These are phyloP conservation scores for Heliconius hortense DNA, from an alignment of 2,888 invertebrate species.

Conservation along the genomic window DNA sequence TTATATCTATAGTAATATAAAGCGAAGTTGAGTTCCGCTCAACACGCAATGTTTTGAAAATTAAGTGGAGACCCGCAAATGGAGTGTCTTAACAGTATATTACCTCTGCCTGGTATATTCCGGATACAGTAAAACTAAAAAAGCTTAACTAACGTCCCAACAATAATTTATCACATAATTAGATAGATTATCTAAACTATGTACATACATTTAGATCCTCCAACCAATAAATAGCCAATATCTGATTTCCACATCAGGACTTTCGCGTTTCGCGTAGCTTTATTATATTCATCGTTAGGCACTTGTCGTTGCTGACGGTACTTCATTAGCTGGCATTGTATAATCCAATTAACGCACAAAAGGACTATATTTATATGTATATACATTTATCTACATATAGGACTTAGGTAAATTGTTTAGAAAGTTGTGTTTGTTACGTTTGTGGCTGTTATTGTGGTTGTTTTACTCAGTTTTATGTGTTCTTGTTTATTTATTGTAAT, in stretches of 20 bases:
- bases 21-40: too few species aligned
- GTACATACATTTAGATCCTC: constrained; percentile 7
- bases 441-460: not conserved
- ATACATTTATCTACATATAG: constrained; percentile 9
- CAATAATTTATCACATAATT: constrained; percentile 23
- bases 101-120: too few species aligned
- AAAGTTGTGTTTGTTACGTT: constrained; percentile 12
- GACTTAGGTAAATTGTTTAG: not conserved
- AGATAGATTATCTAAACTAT: constrained; percentile 20
- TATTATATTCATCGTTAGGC: constrained; percentile 36
- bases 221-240: constrained; percentile 19
- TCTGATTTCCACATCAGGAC: constrained; percentile 21
- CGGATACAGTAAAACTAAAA: not conserved
- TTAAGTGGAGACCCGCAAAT: too few species aligned
- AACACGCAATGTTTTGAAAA: too few species aligned
- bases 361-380: constrained; percentile 1
- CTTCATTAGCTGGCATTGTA: constrained; percentile 44
- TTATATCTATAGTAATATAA: too few species aligned
- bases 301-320: constrained; percentile 28
- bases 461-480: too few species aligned
- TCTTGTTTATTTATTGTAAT: too few species aligned
- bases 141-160: not conserved
- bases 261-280: constrained; percentile 9
- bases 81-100: too few species aligned
- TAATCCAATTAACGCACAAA: constrained; percentile 36